phyloP scores from a whole-genome alignment of 2,797 vertebrate genomes.

The Helarctos malayanus region DNA sequence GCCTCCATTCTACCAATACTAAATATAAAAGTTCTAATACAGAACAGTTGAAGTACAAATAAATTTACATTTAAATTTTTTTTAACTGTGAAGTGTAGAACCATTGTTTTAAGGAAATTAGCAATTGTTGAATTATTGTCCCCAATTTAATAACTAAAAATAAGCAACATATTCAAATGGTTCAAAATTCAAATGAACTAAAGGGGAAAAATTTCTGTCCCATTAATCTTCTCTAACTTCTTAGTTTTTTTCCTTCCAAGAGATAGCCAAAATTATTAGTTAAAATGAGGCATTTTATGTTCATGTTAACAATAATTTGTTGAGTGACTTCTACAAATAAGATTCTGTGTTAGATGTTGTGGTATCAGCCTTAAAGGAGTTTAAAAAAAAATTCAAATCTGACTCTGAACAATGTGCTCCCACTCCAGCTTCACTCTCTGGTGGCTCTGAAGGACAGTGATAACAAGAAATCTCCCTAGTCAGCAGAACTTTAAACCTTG shows the following conservation, averaged over 20 bases:
- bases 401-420: not conserved
- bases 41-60: conserved; percentile 34
- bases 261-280: not conserved
- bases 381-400: conserved; percentile 1
- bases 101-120: not conserved
- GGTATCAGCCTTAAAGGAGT: not conserved
- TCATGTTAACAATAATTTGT: conserved; percentile 9
- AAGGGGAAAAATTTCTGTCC: not conserved
- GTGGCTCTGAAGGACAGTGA: not conserved
- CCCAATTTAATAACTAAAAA: conserved; percentile 36
- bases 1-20: conserved; percentile 11
- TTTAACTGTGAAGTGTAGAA: not conserved
- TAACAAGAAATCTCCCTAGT: not conserved
- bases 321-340: not conserved
- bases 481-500: not conserved
- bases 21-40: conserved; percentile 52
- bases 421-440: rapidly evolving
- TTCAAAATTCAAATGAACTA: not conserved
- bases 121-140: not conserved
- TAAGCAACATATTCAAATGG: not conserved
- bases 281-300: conserved; percentile 37
- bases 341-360: not conserved
- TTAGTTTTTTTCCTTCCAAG: not conserved
- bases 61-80: not conserved
- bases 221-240: not conserved